A percentile compares a stretch with the other conserved stretches of the same genome.
Conservation (phyloP, 2,888 invertebrate species). For the Scelioninae gen. 1 region DNA sequence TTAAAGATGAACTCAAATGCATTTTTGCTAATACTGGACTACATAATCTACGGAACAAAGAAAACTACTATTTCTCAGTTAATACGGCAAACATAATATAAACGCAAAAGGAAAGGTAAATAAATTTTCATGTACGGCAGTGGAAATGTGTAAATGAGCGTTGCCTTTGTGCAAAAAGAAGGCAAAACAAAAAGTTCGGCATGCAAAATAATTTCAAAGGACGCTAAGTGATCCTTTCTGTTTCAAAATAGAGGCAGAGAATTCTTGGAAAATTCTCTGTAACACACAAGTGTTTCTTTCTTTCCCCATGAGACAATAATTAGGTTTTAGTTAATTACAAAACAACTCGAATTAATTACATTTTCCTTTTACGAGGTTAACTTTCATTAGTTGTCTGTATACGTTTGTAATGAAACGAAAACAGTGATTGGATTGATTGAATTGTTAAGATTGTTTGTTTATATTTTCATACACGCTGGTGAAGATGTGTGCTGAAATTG, state of each 20-base stretch:
- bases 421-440: neutral
- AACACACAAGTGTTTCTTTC: slow-evolving; percentile 9
- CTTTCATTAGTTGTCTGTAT: neutral
- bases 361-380: neutral
- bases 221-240: slow-evolving; percentile 38
- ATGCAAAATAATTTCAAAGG: slow-evolving; percentile 42
- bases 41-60: slow-evolving; percentile 12
- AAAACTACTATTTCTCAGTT: slow-evolving; percentile 15
- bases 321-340: slow-evolving; percentile 31
- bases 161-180: slow-evolving; percentile 21
- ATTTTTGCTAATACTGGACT: neutral
- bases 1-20: neutral
- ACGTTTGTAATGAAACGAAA: slow-evolving; percentile 11
- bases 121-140: slow-evolving; percentile 20
- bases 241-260: slow-evolving; percentile 18
- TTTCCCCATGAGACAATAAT: slow-evolving; percentile 30
- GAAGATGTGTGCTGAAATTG: neutral
- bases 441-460: slow-evolving; percentile 11
- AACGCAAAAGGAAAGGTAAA: slow-evolving; percentile 20
- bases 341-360: slow-evolving; percentile 26
- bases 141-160: slow-evolving; percentile 33
- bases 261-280: slow-evolving; percentile 23
- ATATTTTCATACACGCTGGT: neutral
- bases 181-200: slow-evolving; percentile 29
- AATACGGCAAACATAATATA: slow-evolving; percentile 32